These are phyloP conservation scores for Rhinella marina DNA, from an alignment of 2,797 vertebrate species.

Conservation along the genomic window DNA sequence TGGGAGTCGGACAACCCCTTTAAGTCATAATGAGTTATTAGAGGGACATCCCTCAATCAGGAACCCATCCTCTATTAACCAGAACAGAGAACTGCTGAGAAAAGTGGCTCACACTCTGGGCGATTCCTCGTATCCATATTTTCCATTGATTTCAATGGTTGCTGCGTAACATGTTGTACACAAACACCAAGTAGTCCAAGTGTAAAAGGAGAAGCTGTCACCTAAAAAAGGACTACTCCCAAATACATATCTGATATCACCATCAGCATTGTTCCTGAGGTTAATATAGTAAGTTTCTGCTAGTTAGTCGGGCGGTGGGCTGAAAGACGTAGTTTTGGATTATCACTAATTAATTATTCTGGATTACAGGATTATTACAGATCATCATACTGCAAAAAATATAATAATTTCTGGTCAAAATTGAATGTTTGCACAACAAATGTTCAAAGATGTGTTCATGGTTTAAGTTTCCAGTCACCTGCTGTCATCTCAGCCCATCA, in stretches of 20 bases:
- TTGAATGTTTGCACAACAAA: neutral
- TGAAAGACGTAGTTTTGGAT: neutral
- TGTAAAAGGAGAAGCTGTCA: neutral
- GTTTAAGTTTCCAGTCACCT: slow-evolving; percentile 3
- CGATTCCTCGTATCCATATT: too few relatives aligned
- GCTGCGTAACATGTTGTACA: neutral
- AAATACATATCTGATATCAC: neutral
- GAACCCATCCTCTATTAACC: too few relatives aligned
- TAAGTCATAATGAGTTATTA: too few relatives aligned
- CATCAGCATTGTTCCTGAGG: neutral
- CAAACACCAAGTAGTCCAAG: neutral
- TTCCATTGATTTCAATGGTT: too few relatives aligned
- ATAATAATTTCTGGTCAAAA: neutral
- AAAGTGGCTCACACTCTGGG: too few relatives aligned
- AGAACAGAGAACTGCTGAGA: too few relatives aligned
- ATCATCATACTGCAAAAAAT: neutral
- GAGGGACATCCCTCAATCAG: too few relatives aligned
- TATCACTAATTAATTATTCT: neutral
- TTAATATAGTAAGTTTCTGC: neutral
- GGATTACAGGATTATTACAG: neutral
- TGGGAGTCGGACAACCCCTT: too few relatives aligned
- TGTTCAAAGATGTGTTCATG: slow-evolving; percentile 24
- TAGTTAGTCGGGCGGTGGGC: neutral
- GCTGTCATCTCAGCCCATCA: slow-evolving; percentile 19
- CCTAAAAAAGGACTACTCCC: neutral